Conservation (phyloP, 2,797 vertebrate species). For the Smutsia temminckii region DNA sequence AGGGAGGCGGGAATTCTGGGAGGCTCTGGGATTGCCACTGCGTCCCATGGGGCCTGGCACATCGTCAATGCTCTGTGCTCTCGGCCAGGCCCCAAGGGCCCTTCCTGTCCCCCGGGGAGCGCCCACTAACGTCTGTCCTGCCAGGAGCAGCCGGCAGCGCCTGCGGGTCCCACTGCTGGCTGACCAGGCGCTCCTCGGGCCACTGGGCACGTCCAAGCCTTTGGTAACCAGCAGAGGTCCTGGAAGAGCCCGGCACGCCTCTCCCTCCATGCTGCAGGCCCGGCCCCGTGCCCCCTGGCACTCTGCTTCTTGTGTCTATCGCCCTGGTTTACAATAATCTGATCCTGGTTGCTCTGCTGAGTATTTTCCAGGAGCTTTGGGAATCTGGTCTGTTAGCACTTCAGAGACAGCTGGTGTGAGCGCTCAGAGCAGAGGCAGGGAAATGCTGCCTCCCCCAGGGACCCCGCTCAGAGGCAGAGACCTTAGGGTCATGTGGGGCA, state of each 20-base stretch:
- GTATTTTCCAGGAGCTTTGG: not conserved
- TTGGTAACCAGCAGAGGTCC: fast-evolving
- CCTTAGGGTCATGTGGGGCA: not conserved
- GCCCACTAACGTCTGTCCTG: too few species aligned
- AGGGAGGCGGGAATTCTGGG: too few species aligned
- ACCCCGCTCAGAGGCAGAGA: not conserved
- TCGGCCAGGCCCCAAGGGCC: too few species aligned
- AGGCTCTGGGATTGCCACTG: too few species aligned
- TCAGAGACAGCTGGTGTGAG: not conserved
- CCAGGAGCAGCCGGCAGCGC: too few species aligned
- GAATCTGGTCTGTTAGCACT: not conserved
- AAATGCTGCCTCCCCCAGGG: not conserved
- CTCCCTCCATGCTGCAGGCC: fast-evolving
- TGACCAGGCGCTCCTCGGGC: too few species aligned
- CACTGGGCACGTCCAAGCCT: not conserved
- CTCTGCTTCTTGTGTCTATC: not conserved
- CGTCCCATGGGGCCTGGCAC: too few species aligned
- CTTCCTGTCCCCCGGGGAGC: too few species aligned
- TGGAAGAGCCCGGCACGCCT: fast-evolving
- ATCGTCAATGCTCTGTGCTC: too few species aligned
- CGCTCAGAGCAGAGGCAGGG: not conserved
- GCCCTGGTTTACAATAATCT: not conserved
- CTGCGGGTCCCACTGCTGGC: too few species aligned
- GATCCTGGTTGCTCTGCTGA: not conserved
- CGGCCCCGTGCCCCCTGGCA: not conserved